Conservation (phyloP, 2,113 vertebrate genomes). For the Dermatemys mawii region DNA sequence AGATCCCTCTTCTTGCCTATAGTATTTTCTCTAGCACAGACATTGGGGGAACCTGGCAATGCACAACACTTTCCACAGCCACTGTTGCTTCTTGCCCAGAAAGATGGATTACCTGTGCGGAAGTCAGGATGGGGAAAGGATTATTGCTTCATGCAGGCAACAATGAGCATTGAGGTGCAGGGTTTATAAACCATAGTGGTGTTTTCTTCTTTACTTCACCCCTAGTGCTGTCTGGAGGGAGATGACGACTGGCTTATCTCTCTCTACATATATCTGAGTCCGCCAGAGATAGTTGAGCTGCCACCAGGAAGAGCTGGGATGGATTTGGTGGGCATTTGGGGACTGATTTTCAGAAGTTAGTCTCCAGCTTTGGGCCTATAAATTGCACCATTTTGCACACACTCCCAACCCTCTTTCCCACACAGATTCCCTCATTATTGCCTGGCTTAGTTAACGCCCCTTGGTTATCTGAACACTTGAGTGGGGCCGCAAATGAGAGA, state of each 20-base stretch:
- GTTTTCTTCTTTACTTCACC: background rate
- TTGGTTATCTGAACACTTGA: background rate
- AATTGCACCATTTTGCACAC: background rate
- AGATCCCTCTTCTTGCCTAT: background rate
- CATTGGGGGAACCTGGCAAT: background rate
- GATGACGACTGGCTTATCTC: background rate
- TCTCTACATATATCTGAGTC: background rate
- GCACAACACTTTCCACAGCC: background rate
- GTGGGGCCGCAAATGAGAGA: background rate
- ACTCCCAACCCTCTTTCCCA: background rate
- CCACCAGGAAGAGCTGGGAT: background rate
- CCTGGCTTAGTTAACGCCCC: background rate
- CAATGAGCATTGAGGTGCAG: too few species aligned
- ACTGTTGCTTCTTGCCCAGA: background rate
- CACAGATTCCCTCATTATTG: background rate
- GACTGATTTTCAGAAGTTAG: background rate
- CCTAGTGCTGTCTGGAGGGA: background rate
- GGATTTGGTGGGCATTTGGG: background rate
- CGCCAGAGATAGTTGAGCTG: background rate
- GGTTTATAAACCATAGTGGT: too few species aligned
- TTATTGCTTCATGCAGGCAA: background rate
- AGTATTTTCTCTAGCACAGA: accelerated
- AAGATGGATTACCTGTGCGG: background rate
- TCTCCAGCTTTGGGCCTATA: background rate
- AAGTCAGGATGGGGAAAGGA: background rate